Conservation (phyloP, 2,113 vertebrate species). For the Esox niger region DNA sequence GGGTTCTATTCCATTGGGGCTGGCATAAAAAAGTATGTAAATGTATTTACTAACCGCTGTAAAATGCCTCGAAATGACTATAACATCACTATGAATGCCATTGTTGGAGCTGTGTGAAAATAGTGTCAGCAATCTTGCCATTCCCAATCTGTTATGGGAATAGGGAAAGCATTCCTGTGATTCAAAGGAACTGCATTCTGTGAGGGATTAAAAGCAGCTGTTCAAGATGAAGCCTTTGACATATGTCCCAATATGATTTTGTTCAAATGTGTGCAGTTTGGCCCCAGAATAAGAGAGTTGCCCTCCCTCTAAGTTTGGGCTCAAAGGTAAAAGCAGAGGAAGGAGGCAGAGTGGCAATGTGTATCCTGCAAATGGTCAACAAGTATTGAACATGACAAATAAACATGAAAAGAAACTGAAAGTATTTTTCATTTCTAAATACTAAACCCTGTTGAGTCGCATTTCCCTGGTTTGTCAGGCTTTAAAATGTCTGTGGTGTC, state of each 20-base stretch:
- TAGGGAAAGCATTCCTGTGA: slow-evolving; percentile 48
- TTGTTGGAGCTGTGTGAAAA: background rate
- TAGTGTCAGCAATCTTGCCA: background rate
- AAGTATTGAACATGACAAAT: too few relatives aligned
- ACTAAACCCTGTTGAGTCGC: too few relatives aligned
- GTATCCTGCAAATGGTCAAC: background rate
- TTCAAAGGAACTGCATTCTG: slow-evolving; percentile 42
- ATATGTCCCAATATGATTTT: slow-evolving; percentile 34
- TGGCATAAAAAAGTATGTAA: too few relatives aligned
- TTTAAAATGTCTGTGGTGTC: background rate
- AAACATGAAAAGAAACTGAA: too few relatives aligned
- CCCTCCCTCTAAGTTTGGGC: background rate
- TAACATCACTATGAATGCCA: too few relatives aligned
- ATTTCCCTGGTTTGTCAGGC: too few relatives aligned
- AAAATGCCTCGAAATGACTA: too few relatives aligned
- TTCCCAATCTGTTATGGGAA: slow-evolving; percentile 32
- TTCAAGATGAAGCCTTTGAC: slow-evolving; percentile 43
- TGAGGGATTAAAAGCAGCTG: slow-evolving; percentile 61
- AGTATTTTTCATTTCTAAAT: too few relatives aligned
- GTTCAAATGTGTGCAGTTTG: slow-evolving; percentile 36
- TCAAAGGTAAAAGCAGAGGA: background rate
- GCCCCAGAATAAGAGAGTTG: slow-evolving; percentile 14
- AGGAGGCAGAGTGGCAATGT: background rate
- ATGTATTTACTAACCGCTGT: too few relatives aligned
- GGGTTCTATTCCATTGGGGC: too few relatives aligned